Conservation (phyloP, 2,888 invertebrate genomes). For the Drosophila mulleri region DNA sequence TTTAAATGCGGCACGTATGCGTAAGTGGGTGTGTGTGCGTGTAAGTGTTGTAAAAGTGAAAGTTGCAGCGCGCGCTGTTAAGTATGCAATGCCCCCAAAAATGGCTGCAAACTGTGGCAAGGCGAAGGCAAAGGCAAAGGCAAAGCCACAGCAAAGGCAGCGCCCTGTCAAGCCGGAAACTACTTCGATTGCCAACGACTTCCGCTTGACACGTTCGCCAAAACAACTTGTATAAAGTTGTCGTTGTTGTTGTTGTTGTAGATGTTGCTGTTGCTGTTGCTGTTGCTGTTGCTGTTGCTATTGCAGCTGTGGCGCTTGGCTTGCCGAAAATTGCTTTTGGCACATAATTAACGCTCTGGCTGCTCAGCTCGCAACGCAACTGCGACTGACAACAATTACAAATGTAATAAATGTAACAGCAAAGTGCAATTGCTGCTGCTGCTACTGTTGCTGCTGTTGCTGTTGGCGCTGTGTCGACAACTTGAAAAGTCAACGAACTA, state of each 20-base stretch:
- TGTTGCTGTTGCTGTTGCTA: background rate
- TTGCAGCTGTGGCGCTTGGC: conserved; percentile 33
- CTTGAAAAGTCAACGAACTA: conserved; percentile 81
- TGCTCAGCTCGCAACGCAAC: conserved; percentile 46
- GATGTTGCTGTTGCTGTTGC: background rate
- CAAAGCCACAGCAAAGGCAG: conserved; percentile 44
- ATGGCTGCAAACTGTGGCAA: conserved; percentile 30
- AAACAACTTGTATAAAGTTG: conserved; percentile 80
- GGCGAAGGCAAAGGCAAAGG: conserved; percentile 15
- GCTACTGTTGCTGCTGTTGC: background rate
- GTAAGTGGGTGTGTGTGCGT: background rate
- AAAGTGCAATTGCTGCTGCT: conserved; percentile 68
- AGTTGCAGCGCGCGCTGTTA: conserved; percentile 48
- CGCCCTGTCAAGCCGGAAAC: conserved; percentile 78
- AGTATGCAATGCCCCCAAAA: conserved; percentile 50
- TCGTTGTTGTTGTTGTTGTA: conserved; percentile 7
- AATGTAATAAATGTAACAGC: conserved; percentile 80
- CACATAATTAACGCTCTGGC: conserved; percentile 70
- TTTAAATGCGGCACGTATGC: conserved; percentile 61
- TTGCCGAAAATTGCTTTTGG: conserved; percentile 67
- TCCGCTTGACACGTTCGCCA: conserved; percentile 83
- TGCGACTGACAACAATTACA: conserved; percentile 79
- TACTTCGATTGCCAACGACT: conserved; percentile 85
- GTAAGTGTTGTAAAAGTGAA: conserved; percentile 59
- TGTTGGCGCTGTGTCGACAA: conserved; percentile 54